Base-by-base conservation (phyloP, 37 sponge, comb jelly and placozoan genomes). In the Lycopodina hypogea region DNA sequence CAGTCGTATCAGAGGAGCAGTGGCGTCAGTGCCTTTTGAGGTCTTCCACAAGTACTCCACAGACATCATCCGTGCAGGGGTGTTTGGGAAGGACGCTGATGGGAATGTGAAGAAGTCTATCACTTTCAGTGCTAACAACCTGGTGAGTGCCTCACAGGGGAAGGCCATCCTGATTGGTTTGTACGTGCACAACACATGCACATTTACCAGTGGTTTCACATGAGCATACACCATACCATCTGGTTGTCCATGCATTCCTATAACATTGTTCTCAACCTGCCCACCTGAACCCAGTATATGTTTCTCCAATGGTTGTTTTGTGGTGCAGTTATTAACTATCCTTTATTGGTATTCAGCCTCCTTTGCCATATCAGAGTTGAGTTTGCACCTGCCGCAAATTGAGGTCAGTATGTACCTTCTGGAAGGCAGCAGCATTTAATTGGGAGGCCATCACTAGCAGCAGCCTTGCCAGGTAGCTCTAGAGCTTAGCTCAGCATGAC, bases 31-130 rank as follows among this genome's bases (percentile, higher is more conserved):
- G 6, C 89, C 94, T 1, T 96, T 96, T 86, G 97, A 96, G 65
- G 85, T 90, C 68, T 96, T 96, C 74, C 97, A 96, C 76, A 87
- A 87, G 71, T 87, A 93, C 78, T 96, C 97, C 0, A 42, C 83
- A 8, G 85, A 90, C 28, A 93, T 96, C 53, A 86, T 96, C 40
- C 79, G 78, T 42, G 57, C 76, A 1, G 86, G 91, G 38, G 91
- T 90, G 62, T 88, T 96, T 72, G 97, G 97, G 14, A 78, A 75
- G 69, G 77, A 88, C 50, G 82, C 79, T 57, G 83, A 89, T 18
- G 96, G 93, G 1, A 74, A 86, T 17, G 19, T 92, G 18, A 77
- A 62, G 48, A 40, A 64, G 0, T 74, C 71, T 24, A 79, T 92
- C 39, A 38, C 56, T 40, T 95, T 92, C 81, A 11, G 52, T 29